Base-by-base conservation (phyloP, 2,888 invertebrate species). In the Mesochorus sp. region DNA sequence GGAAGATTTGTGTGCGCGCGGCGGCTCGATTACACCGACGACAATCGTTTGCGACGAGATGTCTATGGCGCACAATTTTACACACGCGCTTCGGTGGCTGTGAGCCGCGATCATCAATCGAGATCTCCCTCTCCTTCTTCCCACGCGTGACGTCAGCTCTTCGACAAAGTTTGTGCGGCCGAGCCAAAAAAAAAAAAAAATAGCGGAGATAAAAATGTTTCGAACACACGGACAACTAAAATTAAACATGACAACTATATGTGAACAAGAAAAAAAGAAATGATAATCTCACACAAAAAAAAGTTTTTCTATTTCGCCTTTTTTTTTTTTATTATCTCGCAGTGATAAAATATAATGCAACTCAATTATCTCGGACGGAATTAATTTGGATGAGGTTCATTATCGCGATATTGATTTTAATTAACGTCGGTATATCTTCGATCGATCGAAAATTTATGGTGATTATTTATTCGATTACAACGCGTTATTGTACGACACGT, bases 11-110 rank as follows among this genome's bases (percentile, higher is more conserved):
- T 64, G 47, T 64, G 62, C 62, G 47, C 61, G 44, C 61, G 61
- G 61, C 62, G 61, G 61, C 62, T 49, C 62, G 62, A 47, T 49
- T 64, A 12, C n/a, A n/a, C 21, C 62, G 24, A 61, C 49, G 62
- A 49, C 62, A 34, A 49, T 34, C n/a, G 28, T 10, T 31, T 39
- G 53, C 66, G 66, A 66, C 66, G 51, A 17, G 21, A n/a, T 66
- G 66, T 66, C 66, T 67, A 10, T 10, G 53, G 44, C 28, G 19
- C 28, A 42, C 42, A 55, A 55, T 67, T 47, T 6, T 34, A 31
- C 31, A 19, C 8, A 42, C n/a, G 44, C 28, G 44, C 31, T 31
- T 39, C 12, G 28, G 57, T 51, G 70, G 39, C 70, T 28, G 28
- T 61, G 70, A 61, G 61, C 51, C 37, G 21, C 26, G 24, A 49